Conservation (phyloP, 2,888 invertebrate genomes). For the Eupithecia centaureata region DNA sequence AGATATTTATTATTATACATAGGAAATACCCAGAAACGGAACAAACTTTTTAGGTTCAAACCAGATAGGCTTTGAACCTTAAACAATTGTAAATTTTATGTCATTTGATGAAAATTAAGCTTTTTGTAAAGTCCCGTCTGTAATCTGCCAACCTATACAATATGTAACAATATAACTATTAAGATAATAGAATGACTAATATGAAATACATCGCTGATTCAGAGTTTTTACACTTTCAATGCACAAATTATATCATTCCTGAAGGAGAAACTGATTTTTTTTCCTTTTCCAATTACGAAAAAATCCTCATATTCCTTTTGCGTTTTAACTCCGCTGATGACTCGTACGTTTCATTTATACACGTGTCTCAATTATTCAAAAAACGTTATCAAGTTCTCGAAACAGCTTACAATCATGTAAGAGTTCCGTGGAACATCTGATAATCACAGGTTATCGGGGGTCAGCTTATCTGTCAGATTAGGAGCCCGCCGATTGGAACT, state of each 20-base stretch:
- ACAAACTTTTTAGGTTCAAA: background rate
- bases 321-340: background rate
- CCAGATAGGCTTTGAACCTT: too few species aligned
- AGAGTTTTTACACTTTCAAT: background rate
- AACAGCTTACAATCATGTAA: slow-evolving; percentile 33
- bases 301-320: background rate
- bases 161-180: too few species aligned
- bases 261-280: too few species aligned
- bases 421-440: slow-evolving; percentile 49
- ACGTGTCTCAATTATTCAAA: background rate
- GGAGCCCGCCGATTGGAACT: slow-evolving; percentile 40
- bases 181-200: background rate
- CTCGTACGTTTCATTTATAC: background rate
- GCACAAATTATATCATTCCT: background rate
- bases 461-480: slow-evolving; percentile 49
- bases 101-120: background rate
- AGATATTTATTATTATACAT: too few species aligned
- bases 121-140: background rate
- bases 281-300: too few species aligned
- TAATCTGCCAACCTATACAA: background rate
- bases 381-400: slow-evolving; percentile 21
- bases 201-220: background rate
- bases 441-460: slow-evolving; percentile 58
- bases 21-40: too few species aligned
- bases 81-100: too few species aligned